Conservation (phyloP, 2,797 vertebrate species). For the Yasuhikotakia modesta region DNA sequence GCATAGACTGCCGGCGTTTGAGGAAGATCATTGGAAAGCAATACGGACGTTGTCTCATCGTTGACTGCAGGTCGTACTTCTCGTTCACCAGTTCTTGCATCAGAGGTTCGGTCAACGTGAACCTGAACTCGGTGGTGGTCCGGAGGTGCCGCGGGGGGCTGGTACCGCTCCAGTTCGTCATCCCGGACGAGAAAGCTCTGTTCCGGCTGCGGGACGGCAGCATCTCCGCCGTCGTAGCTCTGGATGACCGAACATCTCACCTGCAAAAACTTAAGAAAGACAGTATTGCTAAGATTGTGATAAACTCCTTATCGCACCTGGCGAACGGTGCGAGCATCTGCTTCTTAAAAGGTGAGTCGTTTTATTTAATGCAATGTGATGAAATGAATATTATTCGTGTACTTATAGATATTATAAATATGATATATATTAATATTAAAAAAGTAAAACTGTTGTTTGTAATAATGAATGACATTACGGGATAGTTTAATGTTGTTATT, state of each 20-base stretch:
- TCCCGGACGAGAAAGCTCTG: constrained; percentile 89
- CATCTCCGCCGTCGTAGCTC: constrained; percentile 85
- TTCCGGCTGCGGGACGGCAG: constrained; percentile 81
- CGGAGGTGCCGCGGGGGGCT: constrained; percentile 88
- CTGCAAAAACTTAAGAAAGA: constrained; percentile 94
- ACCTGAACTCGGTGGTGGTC: constrained; percentile 94
- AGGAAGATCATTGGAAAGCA: constrained; percentile 89
- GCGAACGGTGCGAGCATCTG: constrained; percentile 85
- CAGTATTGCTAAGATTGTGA: constrained; percentile 91
- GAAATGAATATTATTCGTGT: too few species aligned
- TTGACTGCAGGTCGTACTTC: constrained; percentile 94
- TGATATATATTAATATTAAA: too few species aligned
- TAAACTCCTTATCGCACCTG: constrained; percentile 87
- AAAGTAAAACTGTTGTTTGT: too few species aligned
- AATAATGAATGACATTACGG: too few species aligned
- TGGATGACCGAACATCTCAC: constrained; percentile 91
- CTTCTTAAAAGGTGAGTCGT: constrained; percentile 91
- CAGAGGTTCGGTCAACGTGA: constrained; percentile 90
- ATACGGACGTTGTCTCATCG: constrained; percentile 86
- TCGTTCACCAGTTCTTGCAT: constrained; percentile 89
- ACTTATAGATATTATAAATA: too few species aligned
- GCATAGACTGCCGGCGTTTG: constrained; percentile 89
- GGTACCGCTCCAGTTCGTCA: constrained; percentile 90
- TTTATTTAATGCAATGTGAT: too few species aligned
- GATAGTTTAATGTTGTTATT: too few species aligned